Percentiles rank a stretch among this genome's conserved stretches.
phyloP scores from a whole-genome alignment of 2,113 vertebrate genomes.

The Antigone vipio region DNA sequence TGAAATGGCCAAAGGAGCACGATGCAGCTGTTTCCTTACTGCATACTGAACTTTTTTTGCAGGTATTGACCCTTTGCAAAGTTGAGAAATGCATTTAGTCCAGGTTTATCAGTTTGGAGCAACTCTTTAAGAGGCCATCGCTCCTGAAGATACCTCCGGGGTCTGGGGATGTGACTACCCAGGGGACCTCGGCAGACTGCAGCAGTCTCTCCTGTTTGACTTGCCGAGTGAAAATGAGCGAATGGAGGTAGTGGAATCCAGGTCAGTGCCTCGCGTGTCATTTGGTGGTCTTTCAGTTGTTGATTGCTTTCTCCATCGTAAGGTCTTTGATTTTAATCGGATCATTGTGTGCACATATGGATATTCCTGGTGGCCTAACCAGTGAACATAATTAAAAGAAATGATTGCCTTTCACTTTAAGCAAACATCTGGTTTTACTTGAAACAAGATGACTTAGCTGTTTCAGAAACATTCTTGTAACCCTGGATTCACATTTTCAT shows the following conservation, averaged over 20 bases:
- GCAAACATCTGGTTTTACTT: slow-evolving; percentile 88
- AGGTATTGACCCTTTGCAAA: neutral
- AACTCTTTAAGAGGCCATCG: neutral
- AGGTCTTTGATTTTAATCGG: slow-evolving; percentile 82
- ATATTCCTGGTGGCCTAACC: slow-evolving; percentile 83
- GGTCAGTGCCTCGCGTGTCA: slow-evolving; percentile 54
- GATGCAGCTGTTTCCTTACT: neutral
- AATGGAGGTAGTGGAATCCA: slow-evolving; percentile 5
- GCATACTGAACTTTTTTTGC: neutral
- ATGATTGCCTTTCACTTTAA: slow-evolving; percentile 85
- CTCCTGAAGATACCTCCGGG: neutral
- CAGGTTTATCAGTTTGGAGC: neutral
- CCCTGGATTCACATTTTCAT: slow-evolving; percentile 83
- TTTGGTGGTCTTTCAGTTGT: slow-evolving; percentile 74
- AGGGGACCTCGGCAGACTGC: neutral
- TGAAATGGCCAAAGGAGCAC: neutral
- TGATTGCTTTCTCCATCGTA: slow-evolving; percentile 76
- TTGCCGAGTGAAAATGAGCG: slow-evolving; percentile 51
- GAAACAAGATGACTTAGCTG: slow-evolving; percentile 84
- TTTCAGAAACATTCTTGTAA: slow-evolving; percentile 83
- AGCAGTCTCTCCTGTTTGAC: neutral
- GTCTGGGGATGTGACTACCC: neutral
- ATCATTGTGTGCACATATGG: slow-evolving; percentile 81
- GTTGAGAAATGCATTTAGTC: neutral
- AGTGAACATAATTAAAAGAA: slow-evolving; percentile 84